Base-by-base conservation (phyloP, 2,113 vertebrate genomes). In the Xerus inauris region DNA sequence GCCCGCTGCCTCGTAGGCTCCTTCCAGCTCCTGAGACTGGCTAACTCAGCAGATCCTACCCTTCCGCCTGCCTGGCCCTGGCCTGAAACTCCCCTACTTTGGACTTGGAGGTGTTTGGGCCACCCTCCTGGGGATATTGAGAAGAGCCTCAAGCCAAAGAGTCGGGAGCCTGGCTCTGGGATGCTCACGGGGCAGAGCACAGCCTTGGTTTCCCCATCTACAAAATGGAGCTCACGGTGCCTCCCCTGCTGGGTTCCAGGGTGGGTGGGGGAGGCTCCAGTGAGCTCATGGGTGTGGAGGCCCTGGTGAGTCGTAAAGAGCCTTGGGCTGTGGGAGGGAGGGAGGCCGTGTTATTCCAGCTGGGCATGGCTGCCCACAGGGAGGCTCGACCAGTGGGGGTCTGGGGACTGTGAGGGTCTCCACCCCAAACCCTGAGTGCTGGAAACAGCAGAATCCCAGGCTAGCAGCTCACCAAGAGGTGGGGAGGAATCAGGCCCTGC, bases 261-360 rank as follows among this genome's bases (percentile, higher is more conserved):
- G 96, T 0, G 86, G 94, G 93, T 86, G 76, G 89, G 94, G 92
- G 89, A 86, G 87, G 89, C 67, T 79, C 72, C 95, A 87, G 94
- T 98, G 97, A 98, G 97, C 97, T 98, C 97, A 98, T 98, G 97
- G 97, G 97, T 17, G 92, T 97, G 96, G 96, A 89, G 91, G 97
- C 83, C 89, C 87, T 89, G 72, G 75, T 76, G 87, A 95, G 92
- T 96, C 3, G 67, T 98, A 97, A 98, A 98, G 89, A 97, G 92
- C 76, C 89, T 83, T 30, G 83, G 20, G 75, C 94, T 0, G 73
- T 94, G 89, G 97, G 97, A 96, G 95, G 97, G 85, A 92, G 69
- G 51, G 79, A 57, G 76, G 89, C 91, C 30, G 11, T 97, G 96
- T 97, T 97, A 97, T 97, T 98, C 89, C 97, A 98, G 97, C 97